Conservation (phyloP, 2,797 vertebrate species). For the Adelosebastes latens region DNA sequence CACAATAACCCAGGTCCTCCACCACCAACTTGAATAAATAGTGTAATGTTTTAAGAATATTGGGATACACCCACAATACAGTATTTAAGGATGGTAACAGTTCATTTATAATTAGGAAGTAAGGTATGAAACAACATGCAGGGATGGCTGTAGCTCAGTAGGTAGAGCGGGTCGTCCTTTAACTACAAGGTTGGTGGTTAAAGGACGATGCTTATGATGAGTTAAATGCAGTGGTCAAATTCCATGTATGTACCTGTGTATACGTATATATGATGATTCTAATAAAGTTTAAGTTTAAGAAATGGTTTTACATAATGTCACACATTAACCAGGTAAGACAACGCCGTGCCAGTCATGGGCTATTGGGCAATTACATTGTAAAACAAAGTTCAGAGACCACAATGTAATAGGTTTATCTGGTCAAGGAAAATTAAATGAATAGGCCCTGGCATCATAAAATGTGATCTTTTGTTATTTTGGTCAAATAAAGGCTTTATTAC, state of each 20-base stretch:
- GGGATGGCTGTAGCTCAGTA: no score
- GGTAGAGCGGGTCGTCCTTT: no score
- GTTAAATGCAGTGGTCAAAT: no score
- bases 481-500: not conserved
- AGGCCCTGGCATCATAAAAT: not conserved
- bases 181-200: no score
- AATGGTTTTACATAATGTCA: not conserved
- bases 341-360: no score
- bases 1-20: not conserved
- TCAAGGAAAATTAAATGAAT: not conserved
- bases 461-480: not conserved
- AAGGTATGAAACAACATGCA: not conserved
- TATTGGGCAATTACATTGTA: no score
- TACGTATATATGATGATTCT: no score
- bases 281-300: no score
- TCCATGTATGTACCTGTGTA: no score
- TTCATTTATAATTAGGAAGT: not conserved
- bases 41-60: not conserved
- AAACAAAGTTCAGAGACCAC: no score
- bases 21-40: not conserved
- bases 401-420: not conserved
- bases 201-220: no score
- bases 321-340: no score
- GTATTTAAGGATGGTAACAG: not conserved
- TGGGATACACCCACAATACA: not conserved